Base-by-base conservation (phyloP, 2,888 invertebrate species). In the Orgyia antiqua region DNA sequence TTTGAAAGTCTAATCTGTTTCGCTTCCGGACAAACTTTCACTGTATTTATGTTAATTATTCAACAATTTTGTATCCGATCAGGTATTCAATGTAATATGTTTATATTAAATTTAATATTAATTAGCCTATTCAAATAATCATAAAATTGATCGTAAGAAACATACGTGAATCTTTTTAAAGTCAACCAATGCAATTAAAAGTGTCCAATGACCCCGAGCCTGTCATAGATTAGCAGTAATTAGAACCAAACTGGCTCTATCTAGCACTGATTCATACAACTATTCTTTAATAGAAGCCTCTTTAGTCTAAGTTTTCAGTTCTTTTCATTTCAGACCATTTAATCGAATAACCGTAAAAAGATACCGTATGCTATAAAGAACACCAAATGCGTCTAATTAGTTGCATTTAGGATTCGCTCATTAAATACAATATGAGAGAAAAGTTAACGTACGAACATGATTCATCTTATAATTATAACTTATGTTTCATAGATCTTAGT, bases 321-420 rank as follows among this genome's bases (percentile, higher is more conserved):
- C 3, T 23, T 23, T 23, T 10, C 10, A 23, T 23, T 23, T 23
- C 23, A 23, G 23, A 23, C 15, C 23, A 15, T 10, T 24, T 13
- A 28, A 10, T 10, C 2, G 6, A 15, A 3, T 28, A 28, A 31
- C 31, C 23, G 31, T 27, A 31, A 10, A 31, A 24, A 31, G 17
- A 8, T 24, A 36, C 36, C 28, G 36, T 36, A 11, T 27, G 20
- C 13, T 23, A 23, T 11, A 23, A 5, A 10, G 23, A 35, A 20
- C 17, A 13, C 17, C 17, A 29, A 29, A 13, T 18, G 7, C 10
- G 13, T 15, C 29, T 21, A 29, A 29, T 29, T 29, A 24, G 18
- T 35, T 31, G 13, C 25, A 28, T 35, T 36, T 19, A 31, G 27
- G 27, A 27, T 28, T 11, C 17, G 31, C 36, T 36, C 28, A 17